These are phyloP conservation scores for Sporophila hypoxantha DNA, from an alignment of 2,113 vertebrate species.

Conservation along the genomic window DNA sequence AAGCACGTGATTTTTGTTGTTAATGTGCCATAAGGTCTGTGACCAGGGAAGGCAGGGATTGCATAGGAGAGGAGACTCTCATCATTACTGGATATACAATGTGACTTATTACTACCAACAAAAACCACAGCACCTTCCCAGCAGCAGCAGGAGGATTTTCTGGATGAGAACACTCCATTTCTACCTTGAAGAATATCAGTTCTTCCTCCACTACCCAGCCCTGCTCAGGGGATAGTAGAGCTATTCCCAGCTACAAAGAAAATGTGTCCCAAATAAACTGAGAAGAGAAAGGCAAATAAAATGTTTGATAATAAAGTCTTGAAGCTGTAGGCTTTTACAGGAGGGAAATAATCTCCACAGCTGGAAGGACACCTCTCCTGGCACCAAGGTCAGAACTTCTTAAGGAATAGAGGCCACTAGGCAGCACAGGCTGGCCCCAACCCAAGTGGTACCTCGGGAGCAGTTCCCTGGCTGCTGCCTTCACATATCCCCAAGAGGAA, in stretches of 20 bases:
- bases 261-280: neutral
- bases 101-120: neutral
- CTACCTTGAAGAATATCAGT: neutral
- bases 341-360: neutral
- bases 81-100: rapidly evolving
- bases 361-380: neutral
- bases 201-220: neutral
- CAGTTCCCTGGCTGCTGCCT: neutral
- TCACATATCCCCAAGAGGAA: neutral
- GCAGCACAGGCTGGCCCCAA: neutral
- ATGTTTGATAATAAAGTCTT: neutral
- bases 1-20: neutral
- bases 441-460: rapidly evolving
- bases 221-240: neutral
- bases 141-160: neutral
- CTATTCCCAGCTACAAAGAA: neutral
- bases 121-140: neutral
- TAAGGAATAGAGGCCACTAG: neutral
- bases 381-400: neutral
- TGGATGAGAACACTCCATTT: neutral
- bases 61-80: neutral
- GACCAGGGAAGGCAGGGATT: neutral
- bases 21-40: neutral
- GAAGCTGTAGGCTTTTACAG: neutral
- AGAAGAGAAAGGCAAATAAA: neutral